phyloP scores from a whole-genome alignment of 2,113 vertebrate genomes.

The Cariama cristata region DNA sequence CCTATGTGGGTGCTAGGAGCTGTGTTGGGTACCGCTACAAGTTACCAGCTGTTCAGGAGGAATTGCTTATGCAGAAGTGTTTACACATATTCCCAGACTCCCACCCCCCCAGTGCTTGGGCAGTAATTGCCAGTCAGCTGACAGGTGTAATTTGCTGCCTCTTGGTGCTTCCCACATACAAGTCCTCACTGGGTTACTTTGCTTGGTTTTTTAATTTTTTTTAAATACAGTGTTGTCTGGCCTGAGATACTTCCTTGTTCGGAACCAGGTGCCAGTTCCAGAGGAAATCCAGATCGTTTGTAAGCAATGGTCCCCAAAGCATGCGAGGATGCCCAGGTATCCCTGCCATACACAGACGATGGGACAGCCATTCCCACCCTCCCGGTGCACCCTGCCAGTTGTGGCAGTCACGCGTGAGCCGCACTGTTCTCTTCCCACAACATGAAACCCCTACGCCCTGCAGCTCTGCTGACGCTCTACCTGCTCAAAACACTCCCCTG shows the following conservation, averaged over 20 bases:
- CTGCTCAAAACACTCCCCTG: background rate
- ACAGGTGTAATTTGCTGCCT: slow-evolving; percentile 10
- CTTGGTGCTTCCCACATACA: background rate
- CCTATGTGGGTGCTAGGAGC: background rate
- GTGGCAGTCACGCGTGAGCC: background rate
- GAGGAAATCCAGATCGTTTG: background rate
- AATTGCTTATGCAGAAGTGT: background rate
- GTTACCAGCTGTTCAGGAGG: background rate
- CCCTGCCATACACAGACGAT: accelerated
- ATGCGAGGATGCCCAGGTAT: background rate
- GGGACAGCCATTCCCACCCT: background rate
- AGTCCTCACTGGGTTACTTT: background rate
- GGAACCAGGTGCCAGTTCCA: background rate
- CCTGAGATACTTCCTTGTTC: background rate
- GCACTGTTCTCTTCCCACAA: background rate
- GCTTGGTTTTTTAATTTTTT: background rate
- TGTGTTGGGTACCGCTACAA: background rate
- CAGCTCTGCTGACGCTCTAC: accelerated
- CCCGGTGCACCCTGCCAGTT: background rate
- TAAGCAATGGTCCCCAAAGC: background rate
- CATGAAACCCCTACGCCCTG: background rate
- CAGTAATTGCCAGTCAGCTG: slow-evolving; percentile 2
- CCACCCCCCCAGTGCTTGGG: background rate
- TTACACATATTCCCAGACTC: background rate
- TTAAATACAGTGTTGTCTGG: background rate